Evolutionary conservation across 2,797 vertebrate species (phyloP).

Genomic region (Antennarius maculatus): DNA sequence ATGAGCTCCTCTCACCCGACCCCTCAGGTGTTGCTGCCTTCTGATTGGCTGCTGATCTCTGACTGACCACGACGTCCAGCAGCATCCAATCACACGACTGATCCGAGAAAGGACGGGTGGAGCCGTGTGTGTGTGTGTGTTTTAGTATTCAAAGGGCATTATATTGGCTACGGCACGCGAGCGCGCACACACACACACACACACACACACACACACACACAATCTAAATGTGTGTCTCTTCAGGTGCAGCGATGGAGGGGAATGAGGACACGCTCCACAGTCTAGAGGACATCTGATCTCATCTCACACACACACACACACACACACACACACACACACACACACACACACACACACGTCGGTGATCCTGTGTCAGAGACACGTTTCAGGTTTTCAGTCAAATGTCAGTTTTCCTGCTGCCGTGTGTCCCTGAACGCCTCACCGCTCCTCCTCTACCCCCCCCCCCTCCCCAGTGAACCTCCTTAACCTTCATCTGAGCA

Average conservation of each 20-base stretch:
- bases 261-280: constrained; percentile 41
- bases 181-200: no score
- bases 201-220: no score
- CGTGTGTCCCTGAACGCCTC: constrained; percentile 29
- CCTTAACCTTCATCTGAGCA: no score
- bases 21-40: no score
- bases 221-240: constrained; percentile 3
- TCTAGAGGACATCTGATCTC: constrained; percentile 42
- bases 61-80: no score
- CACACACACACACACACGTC: constrained; percentile 2
- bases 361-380: not conserved
- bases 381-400: constrained; percentile 3
- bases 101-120: no score
- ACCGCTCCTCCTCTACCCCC: not conserved
- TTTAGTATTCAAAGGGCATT: constrained; percentile 24
- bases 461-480: no score
- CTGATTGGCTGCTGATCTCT: no score
- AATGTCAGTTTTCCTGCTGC: constrained; percentile 13
- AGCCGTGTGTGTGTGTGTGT: constrained; percentile 6
- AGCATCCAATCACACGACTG: no score
- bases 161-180: constrained; percentile 5
- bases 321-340: constrained; percentile 7
- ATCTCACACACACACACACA: constrained; percentile 2
- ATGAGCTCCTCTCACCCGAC: no score
- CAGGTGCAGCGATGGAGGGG: constrained; percentile 17